Evolutionary conservation across 2,113 vertebrate genomes (phyloP), one percentile per base, ranked within the genome.

Genomic region (Pseudopipra pipra): DNA sequence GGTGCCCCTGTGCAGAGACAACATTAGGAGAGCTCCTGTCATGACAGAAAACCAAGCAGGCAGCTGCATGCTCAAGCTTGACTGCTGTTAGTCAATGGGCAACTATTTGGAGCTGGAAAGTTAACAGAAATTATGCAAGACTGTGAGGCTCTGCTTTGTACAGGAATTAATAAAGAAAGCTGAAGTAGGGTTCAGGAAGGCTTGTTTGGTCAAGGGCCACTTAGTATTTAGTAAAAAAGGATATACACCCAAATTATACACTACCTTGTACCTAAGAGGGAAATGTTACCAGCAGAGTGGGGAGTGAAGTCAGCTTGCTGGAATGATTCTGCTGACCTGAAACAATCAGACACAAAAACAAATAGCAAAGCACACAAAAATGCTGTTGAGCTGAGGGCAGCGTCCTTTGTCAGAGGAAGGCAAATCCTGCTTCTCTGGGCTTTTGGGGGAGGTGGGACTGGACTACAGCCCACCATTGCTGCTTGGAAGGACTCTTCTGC

Each of bases 81-180:
- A 73, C 71, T 79, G 44, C 33, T 73, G 56, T 94, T 96, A 87
- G 84, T 92, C 93, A 95, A 24, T 35, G 66, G 62, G n/a, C 73
- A 95, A 54, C 25, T 58, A 91, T 65, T 73, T 76, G 37, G 66
- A 93, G 23, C 54, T 73, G 58, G 44, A 68, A n/a, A n/a, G n/a
- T n/a, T n/a, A n/a, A n/a, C n/a, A n/a, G n/a, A n/a, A 91, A 62
- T 91, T 91, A 25, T 43, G 93, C 94, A 95, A 93, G 77, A 56
- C 28, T 73, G 6, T n/a, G 46, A 66, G 20, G 44, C 49, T 91
- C 52, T 78, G 62, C 18, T 17, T 24, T 70, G 58, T 49, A 19
- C 62, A 39, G 37, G 63, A 95, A 90, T 67, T 80, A 85, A 82
- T 70, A 58, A 80, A 93, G 49, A n/a, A 86, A 74, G 35, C 28